Conservation (phyloP, 1,140 invertebrate species). For the Bombus breviceps region DNA sequence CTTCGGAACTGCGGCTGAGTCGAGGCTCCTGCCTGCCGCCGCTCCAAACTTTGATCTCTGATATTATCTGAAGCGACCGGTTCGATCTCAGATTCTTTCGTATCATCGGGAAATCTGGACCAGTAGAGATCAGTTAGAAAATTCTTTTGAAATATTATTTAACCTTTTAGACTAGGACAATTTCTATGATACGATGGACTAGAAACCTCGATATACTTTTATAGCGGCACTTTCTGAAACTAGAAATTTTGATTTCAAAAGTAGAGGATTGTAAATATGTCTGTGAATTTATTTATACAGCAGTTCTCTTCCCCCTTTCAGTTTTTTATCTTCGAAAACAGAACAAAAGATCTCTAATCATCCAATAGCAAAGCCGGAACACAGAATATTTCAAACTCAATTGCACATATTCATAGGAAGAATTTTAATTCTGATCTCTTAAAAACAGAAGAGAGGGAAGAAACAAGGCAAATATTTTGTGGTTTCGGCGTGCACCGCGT, state of each 20-base stretch:
- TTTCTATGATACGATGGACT: neutral
- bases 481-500: neutral
- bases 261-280: no score
- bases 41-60: conserved; percentile 31
- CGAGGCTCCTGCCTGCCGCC: neutral
- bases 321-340: no score
- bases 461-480: neutral
- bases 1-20: conserved; percentile 31
- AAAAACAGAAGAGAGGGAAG: neutral
- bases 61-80: conserved; percentile 2
- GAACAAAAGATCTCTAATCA: no score
- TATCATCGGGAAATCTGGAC: neutral
- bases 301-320: no score
- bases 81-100: neutral
- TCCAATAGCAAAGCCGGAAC: no score
- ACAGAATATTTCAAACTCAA: neutral
- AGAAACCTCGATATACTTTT: no score
- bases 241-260: neutral
- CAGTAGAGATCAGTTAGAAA: neutral
- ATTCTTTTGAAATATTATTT: neutral
- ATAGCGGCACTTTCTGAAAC: neutral
- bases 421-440: neutral
- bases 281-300: no score
- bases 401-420: no score
- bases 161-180: neutral